These are phyloP conservation scores for Drosophila nigrodunni DNA, from an alignment of 1,140 invertebrate species.

Conservation along the genomic window DNA sequence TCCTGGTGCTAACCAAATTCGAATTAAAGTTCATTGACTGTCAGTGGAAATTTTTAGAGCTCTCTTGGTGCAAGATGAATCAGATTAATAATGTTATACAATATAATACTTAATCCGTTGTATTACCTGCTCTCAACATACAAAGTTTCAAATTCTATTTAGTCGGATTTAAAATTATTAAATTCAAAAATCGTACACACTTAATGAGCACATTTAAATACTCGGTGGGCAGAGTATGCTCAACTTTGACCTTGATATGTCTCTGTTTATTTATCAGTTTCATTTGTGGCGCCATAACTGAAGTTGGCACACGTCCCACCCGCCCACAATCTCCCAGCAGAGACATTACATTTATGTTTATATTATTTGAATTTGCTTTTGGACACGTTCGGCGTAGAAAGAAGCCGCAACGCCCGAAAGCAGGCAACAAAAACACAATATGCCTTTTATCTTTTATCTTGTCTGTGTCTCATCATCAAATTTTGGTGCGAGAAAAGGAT, in stretches of 20 bases:
- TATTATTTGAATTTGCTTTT: slow-evolving; percentile 55
- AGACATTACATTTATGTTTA: slow-evolving; percentile 56
- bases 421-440: slow-evolving; percentile 30
- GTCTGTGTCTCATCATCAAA: neutral
- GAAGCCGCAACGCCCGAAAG: slow-evolving; percentile 29
- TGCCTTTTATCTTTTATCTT: slow-evolving; percentile 19
- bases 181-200: neutral
- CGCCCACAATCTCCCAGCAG: too few relatives aligned
- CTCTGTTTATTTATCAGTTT: slow-evolving; percentile 49
- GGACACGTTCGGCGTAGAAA: slow-evolving; percentile 36
- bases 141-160: too few relatives aligned
- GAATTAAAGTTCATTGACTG: slow-evolving; percentile 38
- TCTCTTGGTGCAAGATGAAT: too few relatives aligned
- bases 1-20: neutral
- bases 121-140: neutral
- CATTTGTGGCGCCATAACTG: slow-evolving; percentile 28
- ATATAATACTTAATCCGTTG: neutral
- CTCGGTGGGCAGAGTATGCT: neutral
- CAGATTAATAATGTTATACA: too few relatives aligned
- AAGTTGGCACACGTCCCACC: slow-evolving; percentile 9
- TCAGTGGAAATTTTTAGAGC: too few relatives aligned
- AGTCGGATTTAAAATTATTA: too few relatives aligned
- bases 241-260: slow-evolving; percentile 63
- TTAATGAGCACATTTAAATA: neutral
- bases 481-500: slow-evolving; percentile 36